Base-by-base conservation (phyloP, 2,888 invertebrate species). In the Bruchidius siliquastri region DNA sequence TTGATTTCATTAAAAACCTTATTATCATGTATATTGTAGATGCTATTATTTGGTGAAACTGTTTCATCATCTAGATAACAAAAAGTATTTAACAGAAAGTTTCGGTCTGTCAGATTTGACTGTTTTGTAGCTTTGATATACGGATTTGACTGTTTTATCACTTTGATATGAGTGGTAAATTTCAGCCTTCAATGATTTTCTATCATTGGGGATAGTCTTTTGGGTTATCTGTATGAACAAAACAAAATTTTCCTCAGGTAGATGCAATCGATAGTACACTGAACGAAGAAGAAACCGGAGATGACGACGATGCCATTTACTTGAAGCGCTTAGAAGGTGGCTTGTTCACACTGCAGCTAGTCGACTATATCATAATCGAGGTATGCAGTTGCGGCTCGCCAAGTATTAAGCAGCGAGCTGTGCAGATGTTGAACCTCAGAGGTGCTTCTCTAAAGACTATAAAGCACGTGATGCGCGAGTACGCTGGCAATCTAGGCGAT, bases 401-500 rank as follows among this genome's bases (percentile, higher is more conserved):
- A 8, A 83, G 89, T 0, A 90, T 96, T 66, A 97, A 97, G 84
- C 95, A 96, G 83, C 89, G 97, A 74, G 95, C 97, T 0, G 91
- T 94, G 77, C 93, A 96, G 83, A 96, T 97, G 79, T 87, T 98
- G 69, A 96, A 96, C 80, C 90, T 97, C 80, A 90, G 97, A 74
- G 94, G 96, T 66, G 96, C 96, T 0, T 97, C 97, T 0, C 90
- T 97, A 80, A 97, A 97, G 88, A 96, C 96, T 8, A 96, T 98
- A 77, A 90, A 96, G 76, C 96, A 95, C 84, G 93, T 98, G 70
- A 96, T 98, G 96, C 90, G 97, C 90, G 97, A 98, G 87, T 98
- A 97, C 85, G 97, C 97, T 26, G 97, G 97, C 20, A 98, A 98
- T 88, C 90, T 98, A 78, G 98, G 97, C 0, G 96, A 97, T 82